Conservation (phyloP, 1,140 invertebrate species). For the Ectropis grisescens region DNA sequence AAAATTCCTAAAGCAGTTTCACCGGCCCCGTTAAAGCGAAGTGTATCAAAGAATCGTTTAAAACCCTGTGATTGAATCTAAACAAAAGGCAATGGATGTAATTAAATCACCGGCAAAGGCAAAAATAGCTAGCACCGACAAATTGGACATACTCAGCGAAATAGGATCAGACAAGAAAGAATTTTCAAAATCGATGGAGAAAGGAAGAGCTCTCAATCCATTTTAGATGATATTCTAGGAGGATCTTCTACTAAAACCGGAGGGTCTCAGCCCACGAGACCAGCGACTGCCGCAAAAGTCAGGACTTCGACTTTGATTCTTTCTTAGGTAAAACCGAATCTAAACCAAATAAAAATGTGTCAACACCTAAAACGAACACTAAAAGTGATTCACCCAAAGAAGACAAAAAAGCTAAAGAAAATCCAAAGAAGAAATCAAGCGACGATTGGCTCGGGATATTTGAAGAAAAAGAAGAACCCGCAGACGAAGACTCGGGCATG, state of each 20-base stretch:
- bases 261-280: constrained; percentile 13
- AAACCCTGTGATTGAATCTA: constrained; percentile 13
- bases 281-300: constrained; percentile 26
- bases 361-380: constrained; percentile 8
- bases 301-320: constrained; percentile 46
- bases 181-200: constrained; percentile 42
- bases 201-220: constrained; percentile 49
- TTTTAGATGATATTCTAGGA: constrained; percentile 56
- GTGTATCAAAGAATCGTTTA: constrained; percentile 33
- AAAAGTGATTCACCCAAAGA: constrained; percentile 22
- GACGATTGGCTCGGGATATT: constrained; percentile 62
- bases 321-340: constrained; percentile 38
- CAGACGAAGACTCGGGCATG: constrained; percentile 31
- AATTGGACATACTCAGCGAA: constrained; percentile 33
- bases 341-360: constrained; percentile 8
- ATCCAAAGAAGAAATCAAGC: constrained; percentile 34
- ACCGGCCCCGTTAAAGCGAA: constrained; percentile 25
- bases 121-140: constrained; percentile 33
- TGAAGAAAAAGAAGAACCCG: constrained; percentile 32
- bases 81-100: constrained; percentile 12
- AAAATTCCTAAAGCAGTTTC: constrained; percentile 15
- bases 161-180: constrained; percentile 19
- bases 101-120: constrained; percentile 37
- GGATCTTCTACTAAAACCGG: constrained; percentile 22
- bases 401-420: constrained; percentile 9